Percentiles rank a stretch among this genome's conserved stretches.
phyloP scores from a whole-genome alignment of 35 echinoderm and acorn worm genomes.

The Anneissia japonica region DNA sequence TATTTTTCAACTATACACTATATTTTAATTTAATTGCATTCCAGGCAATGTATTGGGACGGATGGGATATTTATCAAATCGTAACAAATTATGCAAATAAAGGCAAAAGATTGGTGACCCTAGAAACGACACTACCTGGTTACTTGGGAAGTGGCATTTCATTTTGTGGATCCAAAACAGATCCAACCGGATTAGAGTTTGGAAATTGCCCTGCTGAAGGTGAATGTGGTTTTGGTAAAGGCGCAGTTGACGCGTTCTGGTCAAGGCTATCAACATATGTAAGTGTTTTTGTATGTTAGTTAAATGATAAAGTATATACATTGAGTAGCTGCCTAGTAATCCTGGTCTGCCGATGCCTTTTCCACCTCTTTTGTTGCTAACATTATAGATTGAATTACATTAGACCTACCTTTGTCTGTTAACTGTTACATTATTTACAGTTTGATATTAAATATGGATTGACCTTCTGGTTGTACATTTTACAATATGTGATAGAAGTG shows the following conservation, averaged over 20 bases:
- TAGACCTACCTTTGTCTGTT: too few species aligned
- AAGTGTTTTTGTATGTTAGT: too few species aligned
- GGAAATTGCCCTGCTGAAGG: constrained; percentile 35
- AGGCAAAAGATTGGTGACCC: constrained; percentile 39
- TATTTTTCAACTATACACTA: background rate
- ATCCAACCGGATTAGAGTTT: constrained; percentile 24
- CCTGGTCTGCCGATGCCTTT: too few species aligned
- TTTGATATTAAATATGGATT: too few species aligned
- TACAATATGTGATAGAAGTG: too few species aligned
- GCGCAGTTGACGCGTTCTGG: constrained; percentile 61
- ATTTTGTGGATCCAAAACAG: constrained; percentile 55
- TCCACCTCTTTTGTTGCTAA: too few species aligned
- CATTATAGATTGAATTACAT: too few species aligned
- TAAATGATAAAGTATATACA: too few species aligned
- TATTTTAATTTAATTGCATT: background rate
- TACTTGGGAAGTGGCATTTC: constrained; percentile 50
- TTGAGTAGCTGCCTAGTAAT: too few species aligned
- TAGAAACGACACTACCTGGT: constrained; percentile 60
- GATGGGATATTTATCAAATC: constrained; percentile 59
- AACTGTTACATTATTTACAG: too few species aligned
- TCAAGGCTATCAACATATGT: constrained; percentile 53
- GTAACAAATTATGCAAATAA: constrained; percentile 57
- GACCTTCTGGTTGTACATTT: too few species aligned
- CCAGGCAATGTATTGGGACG: constrained; percentile 69
- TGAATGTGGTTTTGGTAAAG: constrained; percentile 45